phyloP scores from a whole-genome alignment of 2,888 invertebrate genomes.

The Erpobdella octoculata region DNA sequence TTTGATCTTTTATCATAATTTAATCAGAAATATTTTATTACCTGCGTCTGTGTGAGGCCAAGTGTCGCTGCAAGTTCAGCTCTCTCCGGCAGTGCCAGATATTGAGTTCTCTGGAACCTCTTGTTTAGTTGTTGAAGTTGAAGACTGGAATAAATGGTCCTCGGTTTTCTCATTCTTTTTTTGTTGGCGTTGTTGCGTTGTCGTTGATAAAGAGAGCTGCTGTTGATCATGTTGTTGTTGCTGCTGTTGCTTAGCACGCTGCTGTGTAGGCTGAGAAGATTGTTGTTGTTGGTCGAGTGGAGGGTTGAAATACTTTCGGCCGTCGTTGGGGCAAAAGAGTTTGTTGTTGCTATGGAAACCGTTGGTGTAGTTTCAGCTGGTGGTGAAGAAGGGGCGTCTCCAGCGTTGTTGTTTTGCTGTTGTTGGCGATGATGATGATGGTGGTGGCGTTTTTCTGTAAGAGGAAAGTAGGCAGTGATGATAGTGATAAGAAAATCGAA shows the following conservation, averaged over 20 bases:
- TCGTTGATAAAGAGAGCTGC: neutral
- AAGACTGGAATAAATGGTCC: conserved; percentile 96
- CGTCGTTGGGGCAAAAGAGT: neutral
- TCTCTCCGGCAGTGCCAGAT: conserved; percentile 95
- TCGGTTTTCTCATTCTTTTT: conserved; percentile 99
- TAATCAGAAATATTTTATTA: conserved; percentile 52
- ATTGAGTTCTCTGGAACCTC: conserved; percentile 96
- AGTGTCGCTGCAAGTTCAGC: conserved; percentile 94
- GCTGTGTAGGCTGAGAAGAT: neutral
- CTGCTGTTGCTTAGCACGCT: neutral
- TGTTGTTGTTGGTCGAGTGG: conserved; percentile 10
- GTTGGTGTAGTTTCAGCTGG: neutral
- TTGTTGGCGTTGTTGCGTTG: conserved; percentile 49
- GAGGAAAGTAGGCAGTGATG: neutral
- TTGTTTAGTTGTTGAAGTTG: conserved; percentile 96
- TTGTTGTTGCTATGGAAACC: neutral
- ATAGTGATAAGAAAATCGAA: neutral
- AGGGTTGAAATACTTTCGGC: neutral
- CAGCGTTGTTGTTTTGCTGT: neutral
- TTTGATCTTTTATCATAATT: too few relatives aligned
- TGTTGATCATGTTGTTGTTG: conserved; percentile 10
- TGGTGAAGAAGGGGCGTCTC: neutral
- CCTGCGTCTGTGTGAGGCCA: conserved; percentile 98
- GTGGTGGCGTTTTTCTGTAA: neutral
- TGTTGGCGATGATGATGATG: conserved; percentile 3